Conservation (phyloP, 1,140 invertebrate species). For the Drosophila parvula region DNA sequence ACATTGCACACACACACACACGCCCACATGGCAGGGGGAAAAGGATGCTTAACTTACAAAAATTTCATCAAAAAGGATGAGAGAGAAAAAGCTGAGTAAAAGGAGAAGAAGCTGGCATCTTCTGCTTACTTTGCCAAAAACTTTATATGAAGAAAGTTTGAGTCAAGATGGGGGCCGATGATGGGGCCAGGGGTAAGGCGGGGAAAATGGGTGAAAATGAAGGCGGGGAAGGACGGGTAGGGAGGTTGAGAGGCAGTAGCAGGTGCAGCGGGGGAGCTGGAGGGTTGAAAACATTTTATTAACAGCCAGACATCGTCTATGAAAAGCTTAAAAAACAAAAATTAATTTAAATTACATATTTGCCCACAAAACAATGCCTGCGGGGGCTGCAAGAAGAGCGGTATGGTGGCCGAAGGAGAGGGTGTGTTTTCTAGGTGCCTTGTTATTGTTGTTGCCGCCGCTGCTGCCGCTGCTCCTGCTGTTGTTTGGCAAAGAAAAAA, state of each 20-base stretch:
- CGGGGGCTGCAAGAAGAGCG: not conserved
- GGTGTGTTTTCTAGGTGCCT: constrained; percentile 10
- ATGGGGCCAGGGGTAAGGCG: not conserved
- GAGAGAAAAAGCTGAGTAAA: constrained; percentile 1
- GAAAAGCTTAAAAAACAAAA: constrained; percentile 66
- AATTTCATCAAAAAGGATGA: constrained; percentile 38
- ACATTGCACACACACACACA: constrained; percentile 28
- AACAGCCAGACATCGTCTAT: constrained; percentile 49
- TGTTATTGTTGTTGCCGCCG: constrained; percentile 24
- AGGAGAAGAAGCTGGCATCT: constrained; percentile 38
- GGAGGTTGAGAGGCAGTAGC: not conserved
- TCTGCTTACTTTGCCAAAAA: constrained; percentile 63
- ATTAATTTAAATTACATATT: constrained; percentile 70
- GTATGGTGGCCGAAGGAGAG: not conserved
- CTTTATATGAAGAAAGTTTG: constrained; percentile 64
- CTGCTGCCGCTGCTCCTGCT: constrained; percentile 15
- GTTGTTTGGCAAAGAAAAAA: constrained; percentile 57
- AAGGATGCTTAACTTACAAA: constrained; percentile 29
- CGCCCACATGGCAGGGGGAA: not conserved
- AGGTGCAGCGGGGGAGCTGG: constrained; percentile 2
- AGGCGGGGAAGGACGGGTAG: no score
- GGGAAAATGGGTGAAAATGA: not conserved
- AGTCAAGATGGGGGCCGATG: constrained; percentile 9
- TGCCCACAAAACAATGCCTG: constrained; percentile 56
- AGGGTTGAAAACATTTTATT: constrained; percentile 46